These are phyloP conservation scores for Nomada fabriciana DNA, from an alignment of 2,888 invertebrate species.

Conservation along the genomic window DNA sequence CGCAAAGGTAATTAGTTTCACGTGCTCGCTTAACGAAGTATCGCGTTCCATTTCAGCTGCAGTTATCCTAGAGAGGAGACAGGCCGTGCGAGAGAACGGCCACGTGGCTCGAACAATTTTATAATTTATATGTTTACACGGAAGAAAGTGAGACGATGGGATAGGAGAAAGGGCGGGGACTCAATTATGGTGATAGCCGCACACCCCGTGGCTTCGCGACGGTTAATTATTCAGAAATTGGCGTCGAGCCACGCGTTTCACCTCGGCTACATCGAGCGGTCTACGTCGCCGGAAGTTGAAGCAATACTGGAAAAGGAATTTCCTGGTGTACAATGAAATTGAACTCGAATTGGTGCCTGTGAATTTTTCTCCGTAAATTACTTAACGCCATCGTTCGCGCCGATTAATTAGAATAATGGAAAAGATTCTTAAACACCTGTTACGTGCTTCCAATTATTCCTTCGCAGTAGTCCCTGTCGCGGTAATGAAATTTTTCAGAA, in stretches of 20 bases:
- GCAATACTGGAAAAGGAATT: slow-evolving; percentile 60
- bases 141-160: slow-evolving; percentile 23
- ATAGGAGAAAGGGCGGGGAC: slow-evolving; percentile 27
- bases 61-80: slow-evolving; percentile 2
- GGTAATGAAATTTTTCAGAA: slow-evolving; percentile 27
- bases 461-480: slow-evolving; percentile 7
- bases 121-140: slow-evolving; percentile 47
- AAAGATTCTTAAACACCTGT: slow-evolving; percentile 66
- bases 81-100: not conserved
- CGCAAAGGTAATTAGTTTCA: not conserved
- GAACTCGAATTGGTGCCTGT: slow-evolving; percentile 10
- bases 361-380: slow-evolving; percentile 65
- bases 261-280: slow-evolving; percentile 6
- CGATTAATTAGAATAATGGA: slow-evolving; percentile 66
- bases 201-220: slow-evolving; percentile 35
- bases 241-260: slow-evolving; percentile 47
- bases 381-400: slow-evolving; percentile 44
- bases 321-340: slow-evolving; percentile 43
- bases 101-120: slow-evolving; percentile 21
- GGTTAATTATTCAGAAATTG: slow-evolving; percentile 65
- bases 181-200: slow-evolving; percentile 48
- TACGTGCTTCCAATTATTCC: slow-evolving; percentile 67
- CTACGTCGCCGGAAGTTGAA: slow-evolving; percentile 17
- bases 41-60: slow-evolving; percentile 1
- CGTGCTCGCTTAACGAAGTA: slow-evolving; percentile 15